These are phyloP conservation scores for Drosophila sucinea DNA, from an alignment of 1,140 invertebrate species.

Conservation along the genomic window DNA sequence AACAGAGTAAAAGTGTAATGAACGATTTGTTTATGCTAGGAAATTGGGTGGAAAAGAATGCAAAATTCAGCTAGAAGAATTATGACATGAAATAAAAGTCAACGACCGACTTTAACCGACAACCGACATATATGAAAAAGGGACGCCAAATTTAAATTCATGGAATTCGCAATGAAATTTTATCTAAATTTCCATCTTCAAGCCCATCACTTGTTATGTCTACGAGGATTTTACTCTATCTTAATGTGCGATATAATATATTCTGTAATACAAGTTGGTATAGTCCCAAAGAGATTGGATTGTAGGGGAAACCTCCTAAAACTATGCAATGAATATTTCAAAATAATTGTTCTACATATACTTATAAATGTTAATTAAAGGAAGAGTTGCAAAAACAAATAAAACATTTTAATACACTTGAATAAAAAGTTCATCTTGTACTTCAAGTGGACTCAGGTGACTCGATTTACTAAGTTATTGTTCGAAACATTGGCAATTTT, in stretches of 20 bases:
- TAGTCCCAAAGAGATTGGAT: no score
- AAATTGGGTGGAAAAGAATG: not conserved
- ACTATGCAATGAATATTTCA: not conserved
- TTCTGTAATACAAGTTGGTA: no score
- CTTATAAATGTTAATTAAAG: not conserved
- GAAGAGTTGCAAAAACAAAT: not conserved
- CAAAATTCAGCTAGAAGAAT: conserved; percentile 4
- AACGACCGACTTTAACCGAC: not conserved
- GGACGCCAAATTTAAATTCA: conserved; percentile 1
- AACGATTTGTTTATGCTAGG: conserved; percentile 4
- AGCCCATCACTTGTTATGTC: no score
- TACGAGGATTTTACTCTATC: no score
- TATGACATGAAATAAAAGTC: not conserved
- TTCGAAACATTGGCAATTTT: no score
- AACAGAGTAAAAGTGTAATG: conserved; percentile 6
- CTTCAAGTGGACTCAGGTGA: no score
- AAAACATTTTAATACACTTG: not conserved
- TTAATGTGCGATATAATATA: no score
- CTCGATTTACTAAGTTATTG: no score
- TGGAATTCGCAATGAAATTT: not conserved
- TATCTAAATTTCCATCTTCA: no score
- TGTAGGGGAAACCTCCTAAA: not conserved
- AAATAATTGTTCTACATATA: not conserved
- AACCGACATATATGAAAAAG: not conserved
- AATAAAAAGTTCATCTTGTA: no score